Evolutionary conservation across 2,888 invertebrate genomes (phyloP).

Genomic region (Sphaeridia pumilis): DNA sequence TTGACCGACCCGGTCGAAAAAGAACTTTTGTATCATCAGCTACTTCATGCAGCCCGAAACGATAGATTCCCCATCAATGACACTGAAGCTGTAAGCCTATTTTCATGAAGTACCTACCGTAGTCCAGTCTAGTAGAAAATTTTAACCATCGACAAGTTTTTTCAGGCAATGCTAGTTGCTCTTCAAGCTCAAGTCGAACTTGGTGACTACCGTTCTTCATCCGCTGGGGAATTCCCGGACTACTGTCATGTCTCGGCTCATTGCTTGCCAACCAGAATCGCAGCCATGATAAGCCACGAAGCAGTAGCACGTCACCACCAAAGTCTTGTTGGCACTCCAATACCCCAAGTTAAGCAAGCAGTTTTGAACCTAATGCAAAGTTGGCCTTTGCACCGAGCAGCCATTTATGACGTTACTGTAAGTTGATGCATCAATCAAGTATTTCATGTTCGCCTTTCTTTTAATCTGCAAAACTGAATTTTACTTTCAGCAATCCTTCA

Average conservation of each 20-base stretch:
- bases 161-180: conserved; percentile 81
- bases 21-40: conserved; percentile 85
- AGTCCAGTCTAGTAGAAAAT: neutral
- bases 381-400: conserved; percentile 86
- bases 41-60: conserved; percentile 75
- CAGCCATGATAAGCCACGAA: conserved; percentile 63
- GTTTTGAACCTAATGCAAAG: conserved; percentile 84
- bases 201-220: conserved; percentile 55
- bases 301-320: conserved; percentile 85
- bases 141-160: conserved; percentile 20
- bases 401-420: conserved; percentile 74
- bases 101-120: neutral
- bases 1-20: conserved; percentile 78
- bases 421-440: conserved; percentile 1
- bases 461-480: neutral
- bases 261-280: conserved; percentile 70
- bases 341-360: conserved; percentile 73
- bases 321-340: conserved; percentile 71
- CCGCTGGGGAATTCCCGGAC: conserved; percentile 48
- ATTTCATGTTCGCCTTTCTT: neutral
- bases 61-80: conserved; percentile 81
- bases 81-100: conserved; percentile 78
- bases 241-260: conserved; percentile 60
- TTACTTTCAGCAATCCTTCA: conserved; percentile 71
- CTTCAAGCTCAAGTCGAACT: conserved; percentile 85